Evolutionary conservation across 2,888 invertebrate genomes (phyloP).

Genomic region (Crossocerus cetratus): DNA sequence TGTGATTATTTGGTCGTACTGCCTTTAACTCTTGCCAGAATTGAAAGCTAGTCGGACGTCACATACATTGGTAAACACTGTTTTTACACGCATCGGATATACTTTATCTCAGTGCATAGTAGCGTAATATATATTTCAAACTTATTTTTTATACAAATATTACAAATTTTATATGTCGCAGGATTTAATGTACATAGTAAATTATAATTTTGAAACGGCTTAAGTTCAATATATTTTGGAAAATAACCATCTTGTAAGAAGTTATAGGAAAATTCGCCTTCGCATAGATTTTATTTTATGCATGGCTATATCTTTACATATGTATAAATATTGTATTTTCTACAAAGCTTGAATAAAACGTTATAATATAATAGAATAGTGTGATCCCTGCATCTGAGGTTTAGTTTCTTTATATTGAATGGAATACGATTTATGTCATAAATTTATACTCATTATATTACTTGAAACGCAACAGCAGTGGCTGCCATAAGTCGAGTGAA

Average conservation of each 20-base stretch:
- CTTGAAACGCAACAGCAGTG: conserved; percentile 59
- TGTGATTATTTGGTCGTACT: not conserved
- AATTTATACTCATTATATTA: conserved; percentile 48
- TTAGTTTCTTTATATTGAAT: conserved; percentile 21
- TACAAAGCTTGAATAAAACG: conserved; percentile 56
- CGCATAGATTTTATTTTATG: conserved; percentile 52
- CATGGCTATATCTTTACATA: conserved; percentile 38
- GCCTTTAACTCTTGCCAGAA: conserved; percentile 32
- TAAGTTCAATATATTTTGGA: conserved; percentile 19
- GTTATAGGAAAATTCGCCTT: conserved; percentile 35
- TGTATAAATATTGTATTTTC: conserved; percentile 46
- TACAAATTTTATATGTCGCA: conserved; percentile 20
- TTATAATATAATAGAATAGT: conserved; percentile 31
- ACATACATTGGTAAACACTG: not conserved
- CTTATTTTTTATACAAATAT: conserved; percentile 34
- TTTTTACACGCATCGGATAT: conserved; percentile 2
- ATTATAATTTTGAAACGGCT: conserved; percentile 1
- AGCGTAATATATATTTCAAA: conserved; percentile 18
- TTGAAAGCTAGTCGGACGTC: conserved; percentile 36
- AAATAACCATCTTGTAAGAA: conserved; percentile 15
- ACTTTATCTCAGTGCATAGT: conserved; percentile 5
- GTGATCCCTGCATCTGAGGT: conserved; percentile 7
- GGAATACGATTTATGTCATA: conserved; percentile 60
- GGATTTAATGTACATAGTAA: conserved; percentile 21
- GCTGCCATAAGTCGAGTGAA: conserved; percentile 46